A percentile compares a stretch with the other conserved stretches of the same genome.
phyloP scores from a whole-genome alignment of 2,113 vertebrate species.

The Pelecanus crispus region DNA sequence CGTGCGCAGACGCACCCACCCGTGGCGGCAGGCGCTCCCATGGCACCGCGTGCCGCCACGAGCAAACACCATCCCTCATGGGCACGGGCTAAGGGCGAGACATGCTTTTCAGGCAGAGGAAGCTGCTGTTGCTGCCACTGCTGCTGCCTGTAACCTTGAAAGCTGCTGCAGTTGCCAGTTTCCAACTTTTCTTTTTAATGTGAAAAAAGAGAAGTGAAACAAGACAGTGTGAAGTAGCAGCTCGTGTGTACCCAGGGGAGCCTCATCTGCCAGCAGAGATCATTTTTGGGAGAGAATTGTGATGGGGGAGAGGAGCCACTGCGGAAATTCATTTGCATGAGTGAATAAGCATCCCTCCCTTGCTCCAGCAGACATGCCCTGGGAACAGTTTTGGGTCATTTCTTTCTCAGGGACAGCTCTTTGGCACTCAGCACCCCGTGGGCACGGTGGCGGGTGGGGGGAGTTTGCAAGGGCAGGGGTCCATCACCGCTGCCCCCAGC shows the following conservation, averaged over 20 bases:
- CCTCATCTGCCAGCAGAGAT: neutral
- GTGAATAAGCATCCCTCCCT: neutral
- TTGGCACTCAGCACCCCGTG: neutral
- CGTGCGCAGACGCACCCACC: fast-evolving
- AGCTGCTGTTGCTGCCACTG: fast-evolving
- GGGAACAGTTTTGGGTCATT: neutral
- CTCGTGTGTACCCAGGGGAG: neutral
- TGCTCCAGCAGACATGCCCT: fast-evolving
- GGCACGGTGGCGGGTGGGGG: fast-evolving
- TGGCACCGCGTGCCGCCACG: fast-evolving
- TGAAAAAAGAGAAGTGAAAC: constrained; percentile 7
- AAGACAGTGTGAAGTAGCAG: neutral
- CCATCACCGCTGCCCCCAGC: fast-evolving
- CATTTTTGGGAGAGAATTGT: neutral
- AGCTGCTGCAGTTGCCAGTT: neutral
- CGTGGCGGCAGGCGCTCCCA: fast-evolving
- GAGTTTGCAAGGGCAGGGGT: neutral
- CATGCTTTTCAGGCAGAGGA: neutral
- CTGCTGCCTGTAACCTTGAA: neutral
- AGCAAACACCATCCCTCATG: fast-evolving
- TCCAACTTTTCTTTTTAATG: neutral
- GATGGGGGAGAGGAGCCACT: neutral
- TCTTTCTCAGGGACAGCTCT: neutral
- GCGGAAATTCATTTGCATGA: neutral
- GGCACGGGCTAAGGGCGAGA: neutral